Evolutionary conservation across 2,113 vertebrate species (phyloP), one percentile per base, ranked within the genome.

Genomic region (Carollia perspicillata): DNA sequence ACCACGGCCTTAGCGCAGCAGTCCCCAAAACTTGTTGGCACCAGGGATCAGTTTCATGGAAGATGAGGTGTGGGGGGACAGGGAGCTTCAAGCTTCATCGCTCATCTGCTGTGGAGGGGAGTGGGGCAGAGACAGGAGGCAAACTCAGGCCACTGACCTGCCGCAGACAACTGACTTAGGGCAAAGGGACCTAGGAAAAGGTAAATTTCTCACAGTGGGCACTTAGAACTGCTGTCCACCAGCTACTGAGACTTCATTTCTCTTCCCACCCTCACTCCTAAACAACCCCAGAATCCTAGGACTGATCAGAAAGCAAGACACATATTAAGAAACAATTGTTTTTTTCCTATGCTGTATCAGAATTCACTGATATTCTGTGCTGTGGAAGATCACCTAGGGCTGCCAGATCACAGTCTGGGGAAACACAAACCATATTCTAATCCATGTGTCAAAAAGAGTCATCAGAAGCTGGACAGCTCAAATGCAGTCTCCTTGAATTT

Each of bases 301-400:
- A 6, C 66, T 2, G 53, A 28, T 20, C 23, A 51, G 37, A 83
- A 77, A 3, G 9, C 4, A 1, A 75, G 44, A 17, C 23, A 0
- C 0, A 7, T 10, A 10, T 35, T 72, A 33, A 18, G 55, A 77
- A 44, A 49, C 33, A 47, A 5, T 1, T 12, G 60, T 63, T 42
- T 71, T 44, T 28, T 60, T 55, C 81, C 53, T 11, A 0, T 0
- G 5, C 26, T 5, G 0, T 16, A 20, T 28, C 37, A 6, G 35
- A 69, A 44, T 13, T 42, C 28, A 6, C 17, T 28, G 69, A 3
- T 28, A 51, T 37, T 42, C 75, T 51, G 16, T 42, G 42, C 77
- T 33, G 7, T 1, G 9, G 51, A 55, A 37, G 37, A n/a, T 2
- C 81, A 35, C 40, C 66, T 0, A 5, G 2, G 68, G 22, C 83